Evolutionary conservation across 2,888 invertebrate genomes (phyloP).

Genomic region (Nebria brevicollis): DNA sequence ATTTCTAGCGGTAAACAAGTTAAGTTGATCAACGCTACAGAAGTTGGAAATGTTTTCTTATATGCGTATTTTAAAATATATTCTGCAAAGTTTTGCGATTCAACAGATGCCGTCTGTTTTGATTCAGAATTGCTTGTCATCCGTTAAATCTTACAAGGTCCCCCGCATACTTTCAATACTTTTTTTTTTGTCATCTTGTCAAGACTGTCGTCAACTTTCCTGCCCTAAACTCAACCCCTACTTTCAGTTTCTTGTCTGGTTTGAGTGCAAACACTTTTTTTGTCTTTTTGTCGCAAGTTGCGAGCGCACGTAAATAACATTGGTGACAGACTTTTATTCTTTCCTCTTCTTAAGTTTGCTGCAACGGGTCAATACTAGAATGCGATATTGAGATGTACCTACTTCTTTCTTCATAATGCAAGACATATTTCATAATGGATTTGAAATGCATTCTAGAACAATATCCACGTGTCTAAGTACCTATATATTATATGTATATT

Average conservation of each 20-base stretch:
- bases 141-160: neutral
- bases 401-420: neutral
- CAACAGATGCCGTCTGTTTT: neutral
- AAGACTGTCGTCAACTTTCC: neutral
- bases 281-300: neutral
- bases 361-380: neutral
- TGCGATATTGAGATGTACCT: neutral
- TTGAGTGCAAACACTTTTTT: neutral
- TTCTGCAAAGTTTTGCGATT: too few relatives aligned
- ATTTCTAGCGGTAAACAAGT: too few relatives aligned
- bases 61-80: too few relatives aligned
- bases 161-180: neutral
- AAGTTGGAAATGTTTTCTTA: too few relatives aligned
- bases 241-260: neutral
- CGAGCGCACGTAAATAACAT: neutral
- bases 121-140: neutral
- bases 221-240: neutral
- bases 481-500: too few relatives aligned
- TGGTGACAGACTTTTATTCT: neutral
- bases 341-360: neutral
- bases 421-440: too few relatives aligned
- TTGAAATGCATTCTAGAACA: too few relatives aligned
- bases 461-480: too few relatives aligned
- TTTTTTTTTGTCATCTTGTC: neutral
- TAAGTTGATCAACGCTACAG: too few relatives aligned